Base-by-base conservation (phyloP, 92 coral and sea anemone species). In the Palythoa heliodiscus region DNA sequence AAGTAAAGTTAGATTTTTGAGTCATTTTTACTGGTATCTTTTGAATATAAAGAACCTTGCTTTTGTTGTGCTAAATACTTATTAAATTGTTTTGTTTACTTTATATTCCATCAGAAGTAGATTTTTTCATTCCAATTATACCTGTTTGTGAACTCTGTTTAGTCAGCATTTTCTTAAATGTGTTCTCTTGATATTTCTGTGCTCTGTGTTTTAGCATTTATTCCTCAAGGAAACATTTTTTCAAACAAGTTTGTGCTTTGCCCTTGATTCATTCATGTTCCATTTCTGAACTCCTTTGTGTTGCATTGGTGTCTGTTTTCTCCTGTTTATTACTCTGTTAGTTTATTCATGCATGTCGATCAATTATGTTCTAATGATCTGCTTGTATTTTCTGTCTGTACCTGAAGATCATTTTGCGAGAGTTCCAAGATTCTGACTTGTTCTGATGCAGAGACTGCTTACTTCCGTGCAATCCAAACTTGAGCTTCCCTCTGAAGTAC, bases 401-500 rank as follows among this genome's bases (percentile, higher is more conserved):
- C 84, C 38, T 80, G 84, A 80, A 80, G 40, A 64, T 66, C 60
- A 80, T 70, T 80, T 43, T 80, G 71, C 35, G 73, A 80, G 73
- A 80, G 58, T 80, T 64, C 84, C 84, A 80, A 80, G 84, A 52
- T 57, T 80, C 74, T 70, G 70, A 66, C 83, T 80, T 66, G 60
- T 64, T 80, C 73, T 80, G 84, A 66, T 66, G 84, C 84, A n/a
- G 74, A 80, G 84, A 76, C 50, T 54, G 66, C 22, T 75, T 52
- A 76, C 81, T 40, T 66, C 74, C 22, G 84, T 79, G 60, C 74
- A 60, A 80, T 64, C 84, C 84, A 80, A 22, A 64, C 75, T 66
- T 63, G 83, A 66, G 25, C 47, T 22, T 50, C 60, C 57, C 20
- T 80, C 84, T 80, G 84, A 64, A 47, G 84, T 80, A 64, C 7